phyloP scores from a whole-genome alignment of 2,113 vertebrate genomes.

The Podocnemis expansa region DNA sequence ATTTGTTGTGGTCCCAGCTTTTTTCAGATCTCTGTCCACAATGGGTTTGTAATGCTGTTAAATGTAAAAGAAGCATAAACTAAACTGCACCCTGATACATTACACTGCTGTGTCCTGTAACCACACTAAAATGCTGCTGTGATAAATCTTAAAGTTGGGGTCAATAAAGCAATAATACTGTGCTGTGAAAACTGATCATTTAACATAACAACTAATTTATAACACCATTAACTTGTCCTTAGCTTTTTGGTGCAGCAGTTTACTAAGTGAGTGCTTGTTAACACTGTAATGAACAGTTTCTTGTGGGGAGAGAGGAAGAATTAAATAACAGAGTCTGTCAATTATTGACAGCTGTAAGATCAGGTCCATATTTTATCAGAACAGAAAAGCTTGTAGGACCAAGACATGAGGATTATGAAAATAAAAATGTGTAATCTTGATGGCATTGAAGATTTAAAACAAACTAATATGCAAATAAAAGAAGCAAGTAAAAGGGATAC shows the following conservation, averaged over 20 bases:
- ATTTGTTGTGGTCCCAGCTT: accelerated
- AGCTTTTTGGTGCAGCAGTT: conserved; percentile 67
- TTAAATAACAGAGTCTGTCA: conserved; percentile 17
- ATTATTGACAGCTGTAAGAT: conserved; percentile 33
- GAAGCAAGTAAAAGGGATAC: neutral
- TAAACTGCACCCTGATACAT: conserved; percentile 66
- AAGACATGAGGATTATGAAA: conserved; percentile 34
- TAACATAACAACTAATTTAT: conserved; percentile 77
- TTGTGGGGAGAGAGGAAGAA: neutral
- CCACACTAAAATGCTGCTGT: conserved; percentile 68
- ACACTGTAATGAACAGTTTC: conserved; percentile 70
- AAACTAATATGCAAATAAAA: conserved; percentile 27
- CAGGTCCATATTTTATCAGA: neutral
- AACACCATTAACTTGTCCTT: conserved; percentile 73
- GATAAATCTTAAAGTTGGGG: conserved; percentile 75
- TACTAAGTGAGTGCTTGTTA: conserved; percentile 73
- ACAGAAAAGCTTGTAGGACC: neutral
- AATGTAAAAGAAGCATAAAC: conserved; percentile 64
- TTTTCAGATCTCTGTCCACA: conserved; percentile 11
- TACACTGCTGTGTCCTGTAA: conserved; percentile 65
- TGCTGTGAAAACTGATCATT: conserved; percentile 72
- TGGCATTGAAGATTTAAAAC: neutral
- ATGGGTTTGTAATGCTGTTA: conserved; percentile 46
- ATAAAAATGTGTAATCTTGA: conserved; percentile 24
- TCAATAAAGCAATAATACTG: conserved; percentile 79